phyloP scores from a whole-genome alignment of 2,888 invertebrate genomes.

The Macaria liturata region DNA sequence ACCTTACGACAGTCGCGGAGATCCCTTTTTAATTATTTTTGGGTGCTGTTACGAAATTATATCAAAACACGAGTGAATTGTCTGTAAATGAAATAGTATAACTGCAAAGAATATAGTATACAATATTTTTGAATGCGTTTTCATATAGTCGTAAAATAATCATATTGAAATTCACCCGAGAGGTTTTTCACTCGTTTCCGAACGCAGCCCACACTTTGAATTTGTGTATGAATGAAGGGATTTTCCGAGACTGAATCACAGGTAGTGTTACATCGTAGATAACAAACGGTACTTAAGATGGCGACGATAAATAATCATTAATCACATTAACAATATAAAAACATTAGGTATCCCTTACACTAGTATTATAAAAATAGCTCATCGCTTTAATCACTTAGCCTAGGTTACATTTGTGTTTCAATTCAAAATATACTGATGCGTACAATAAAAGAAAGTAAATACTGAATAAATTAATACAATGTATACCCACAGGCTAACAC shows the following conservation, averaged over 20 bases:
- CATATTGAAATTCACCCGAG: too few relatives aligned
- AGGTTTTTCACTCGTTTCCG: too few relatives aligned
- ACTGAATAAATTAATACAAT: slow-evolving; percentile 15
- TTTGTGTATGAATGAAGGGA: too few relatives aligned
- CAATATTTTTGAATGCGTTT: too few relatives aligned
- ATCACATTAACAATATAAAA: slow-evolving; percentile 56
- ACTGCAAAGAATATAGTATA: too few relatives aligned
- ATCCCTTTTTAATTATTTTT: too few relatives aligned
- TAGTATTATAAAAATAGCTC: slow-evolving; percentile 71
- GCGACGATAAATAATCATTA: slow-evolving; percentile 18
- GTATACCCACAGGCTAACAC: slow-evolving; percentile 1
- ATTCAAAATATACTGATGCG: slow-evolving; percentile 30
- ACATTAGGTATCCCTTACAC: slow-evolving; percentile 43
- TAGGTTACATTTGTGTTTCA: slow-evolving; percentile 30
- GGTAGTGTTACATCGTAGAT: slow-evolving; percentile 8
- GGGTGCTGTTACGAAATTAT: too few relatives aligned
- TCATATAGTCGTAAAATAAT: too few relatives aligned
- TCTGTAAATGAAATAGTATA: too few relatives aligned
- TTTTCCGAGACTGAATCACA: not conserved
- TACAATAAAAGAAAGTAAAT: slow-evolving; percentile 22
- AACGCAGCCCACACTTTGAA: too few relatives aligned
- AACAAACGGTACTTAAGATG: slow-evolving; percentile 22
- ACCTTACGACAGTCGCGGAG: slow-evolving; percentile 12
- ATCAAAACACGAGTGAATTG: too few relatives aligned
- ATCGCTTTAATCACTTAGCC: slow-evolving; percentile 45